phyloP scores from a whole-genome alignment of 64 coral and sea anemone species.

The Montipora foliosa region DNA sequence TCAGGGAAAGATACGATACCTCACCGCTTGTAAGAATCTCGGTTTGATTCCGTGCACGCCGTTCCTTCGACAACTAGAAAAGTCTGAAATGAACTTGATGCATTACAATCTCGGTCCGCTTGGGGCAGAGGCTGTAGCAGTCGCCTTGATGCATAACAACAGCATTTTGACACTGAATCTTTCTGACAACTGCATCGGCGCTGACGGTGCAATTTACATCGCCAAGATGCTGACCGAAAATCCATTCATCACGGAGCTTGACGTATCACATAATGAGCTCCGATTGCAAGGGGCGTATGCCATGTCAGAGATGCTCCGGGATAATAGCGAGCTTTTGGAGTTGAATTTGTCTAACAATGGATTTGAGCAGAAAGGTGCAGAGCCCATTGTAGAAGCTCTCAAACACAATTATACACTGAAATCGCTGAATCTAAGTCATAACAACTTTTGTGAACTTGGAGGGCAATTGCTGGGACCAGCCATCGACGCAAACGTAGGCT shows the following conservation, averaged over 20 bases:
- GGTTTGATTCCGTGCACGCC: slow-evolving; percentile 81
- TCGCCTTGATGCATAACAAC: slow-evolving; percentile 84
- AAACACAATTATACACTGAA: slow-evolving; percentile 94
- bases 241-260: slow-evolving; percentile 89
- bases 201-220: slow-evolving; percentile 91
- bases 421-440: slow-evolving; percentile 86
- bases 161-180: slow-evolving; percentile 76
- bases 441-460: slow-evolving; percentile 78
- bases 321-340: slow-evolving; percentile 88
- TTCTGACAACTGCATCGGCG: slow-evolving; percentile 74
- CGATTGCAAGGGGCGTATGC: slow-evolving; percentile 96
- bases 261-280: slow-evolving; percentile 91
- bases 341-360: slow-evolving; percentile 85
- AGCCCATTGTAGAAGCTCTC: slow-evolving; percentile 94
- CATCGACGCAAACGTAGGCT: slow-evolving; percentile 87
- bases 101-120: slow-evolving; percentile 85
- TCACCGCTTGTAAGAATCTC: slow-evolving; percentile 78
- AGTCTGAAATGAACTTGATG: slow-evolving; percentile 83
- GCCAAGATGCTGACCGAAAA: slow-evolving; percentile 96
- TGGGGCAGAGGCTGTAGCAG: slow-evolving; percentile 87
- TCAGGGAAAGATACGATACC: slow-evolving; percentile 70
- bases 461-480: slow-evolving; percentile 90
- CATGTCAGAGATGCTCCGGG: slow-evolving; percentile 84
- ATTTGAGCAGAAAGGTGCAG: slow-evolving; percentile 85
- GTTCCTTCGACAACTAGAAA: slow-evolving; percentile 77